These are phyloP conservation scores for Amphipoea oculea DNA, from an alignment of 2,888 invertebrate species.

Conservation along the genomic window DNA sequence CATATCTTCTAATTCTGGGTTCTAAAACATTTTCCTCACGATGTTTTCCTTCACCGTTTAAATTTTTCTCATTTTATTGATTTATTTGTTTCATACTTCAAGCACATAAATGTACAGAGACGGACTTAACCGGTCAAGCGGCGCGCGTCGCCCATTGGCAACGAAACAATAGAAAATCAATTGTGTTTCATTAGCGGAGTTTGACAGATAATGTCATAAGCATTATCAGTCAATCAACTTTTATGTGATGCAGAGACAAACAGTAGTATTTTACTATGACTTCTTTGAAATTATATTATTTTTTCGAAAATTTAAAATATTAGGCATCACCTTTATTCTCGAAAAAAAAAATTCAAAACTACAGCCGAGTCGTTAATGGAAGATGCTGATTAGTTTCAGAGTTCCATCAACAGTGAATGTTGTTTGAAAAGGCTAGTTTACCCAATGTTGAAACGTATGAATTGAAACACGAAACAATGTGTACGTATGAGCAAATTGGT, in stretches of 20 bases:
- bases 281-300: background rate
- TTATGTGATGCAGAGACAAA: too few relatives aligned
- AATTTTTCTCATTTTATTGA: too few relatives aligned
- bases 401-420: slow-evolving; percentile 19
- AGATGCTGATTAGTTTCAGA: slow-evolving; percentile 41
- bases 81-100: too few relatives aligned
- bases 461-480: slow-evolving; percentile 39
- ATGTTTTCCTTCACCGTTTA: background rate
- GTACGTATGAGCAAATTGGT: slow-evolving; percentile 43
- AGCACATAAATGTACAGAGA: too few relatives aligned
- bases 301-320: background rate
- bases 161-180: too few relatives aligned
- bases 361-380: background rate
- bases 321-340: background rate
- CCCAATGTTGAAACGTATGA: slow-evolving; percentile 23
- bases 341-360: slow-evolving; percentile 5
- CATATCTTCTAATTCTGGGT: too few relatives aligned
- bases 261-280: background rate
- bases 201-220: too few relatives aligned
- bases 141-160: too few relatives aligned
- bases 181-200: too few relatives aligned
- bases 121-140: too few relatives aligned
- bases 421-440: slow-evolving; percentile 23
- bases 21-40: background rate
- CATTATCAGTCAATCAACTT: too few relatives aligned